Evolutionary conservation across 2,113 vertebrate genomes (phyloP), one percentile per base, ranked within the genome.

Genomic region (Pomatostomus ruficeps): DNA sequence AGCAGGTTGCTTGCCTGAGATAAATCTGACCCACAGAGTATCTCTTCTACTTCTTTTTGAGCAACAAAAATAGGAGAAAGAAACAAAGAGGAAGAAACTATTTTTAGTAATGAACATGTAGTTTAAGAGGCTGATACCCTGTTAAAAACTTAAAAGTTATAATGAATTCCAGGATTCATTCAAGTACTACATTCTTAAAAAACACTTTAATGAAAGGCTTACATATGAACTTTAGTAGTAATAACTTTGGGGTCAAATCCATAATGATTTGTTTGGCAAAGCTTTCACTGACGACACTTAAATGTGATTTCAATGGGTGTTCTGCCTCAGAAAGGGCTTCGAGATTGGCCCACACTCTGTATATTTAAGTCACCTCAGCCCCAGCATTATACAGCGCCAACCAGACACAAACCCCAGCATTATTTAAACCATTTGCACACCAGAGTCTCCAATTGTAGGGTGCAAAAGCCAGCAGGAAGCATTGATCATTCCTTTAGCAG

Each of bases 401-500:
- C 67, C 81, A 90, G 92, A 78, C 91, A 93, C 70, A 92, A 93
- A 96, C 72, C 85, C 86, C 91, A 92, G 70, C 48, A 96, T 96
- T 96, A 91, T 82, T 95, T 65, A 54, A 94, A 90, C 91, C 51
- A 72, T 84, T 59, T 82, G 89, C 81, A 76, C 43, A 35, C 89
- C 83, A 96, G 67, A 68, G 67, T 88, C 75, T 91, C 82, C 89
- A 95, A 89, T 81, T 72, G 81, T 65, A 92, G 95, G 92, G 76
- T 96, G 74, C 43, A 89, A 88, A 86, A 91, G 84, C 84, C 95
- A 96, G 80, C 58, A 94, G 94, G 80, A 94, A 96, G 88, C 87
- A 76, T 14, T 95, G 92, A 87, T 93, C 91, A 96, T 90, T 97
- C 92, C 95, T 94, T 96, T 78, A 95, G 94, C 21, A 95, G 95